A percentile compares a stretch with the other conserved stretches of the same genome.
phyloP scores from a whole-genome alignment of 2,888 invertebrate species.

The Leptinotarsa juncta region DNA sequence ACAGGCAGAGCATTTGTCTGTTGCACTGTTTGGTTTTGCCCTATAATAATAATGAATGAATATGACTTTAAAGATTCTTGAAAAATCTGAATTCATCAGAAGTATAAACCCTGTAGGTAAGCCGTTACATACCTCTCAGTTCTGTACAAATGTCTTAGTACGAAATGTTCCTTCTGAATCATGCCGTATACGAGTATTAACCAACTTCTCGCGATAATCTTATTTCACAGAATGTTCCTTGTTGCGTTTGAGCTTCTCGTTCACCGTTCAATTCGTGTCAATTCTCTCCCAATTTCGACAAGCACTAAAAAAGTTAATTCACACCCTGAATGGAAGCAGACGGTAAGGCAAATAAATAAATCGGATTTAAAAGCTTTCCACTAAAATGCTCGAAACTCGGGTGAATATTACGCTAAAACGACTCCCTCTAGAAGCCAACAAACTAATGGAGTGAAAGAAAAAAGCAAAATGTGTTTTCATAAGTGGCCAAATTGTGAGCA shows the following conservation, averaged over 20 bases:
- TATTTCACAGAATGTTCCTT: background rate
- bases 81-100: too few species aligned
- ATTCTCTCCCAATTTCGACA: constrained; percentile 3
- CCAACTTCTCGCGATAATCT: background rate
- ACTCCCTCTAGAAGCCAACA: background rate
- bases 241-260: background rate
- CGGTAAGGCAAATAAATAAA: constrained; percentile 1
- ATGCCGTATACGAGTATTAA: background rate
- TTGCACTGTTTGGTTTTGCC: too few species aligned
- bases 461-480: background rate
- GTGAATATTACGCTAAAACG: background rate
- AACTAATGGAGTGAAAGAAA: constrained; percentile 14
- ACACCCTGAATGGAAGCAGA: constrained; percentile 4
- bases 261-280: background rate
- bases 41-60: too few species aligned
- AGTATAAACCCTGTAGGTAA: too few species aligned
- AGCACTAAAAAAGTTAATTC: constrained; percentile 2
- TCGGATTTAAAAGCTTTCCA: constrained; percentile 6
- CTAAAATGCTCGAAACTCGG: background rate
- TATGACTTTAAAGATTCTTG: too few species aligned
- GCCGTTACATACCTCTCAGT: too few species aligned
- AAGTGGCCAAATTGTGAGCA: background rate
- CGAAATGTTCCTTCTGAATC: background rate
- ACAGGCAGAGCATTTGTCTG: too few species aligned
- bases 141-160: too few species aligned